These are phyloP conservation scores for Eilema griseolum DNA, from an alignment of 2,888 invertebrate genomes.

Conservation along the genomic window DNA sequence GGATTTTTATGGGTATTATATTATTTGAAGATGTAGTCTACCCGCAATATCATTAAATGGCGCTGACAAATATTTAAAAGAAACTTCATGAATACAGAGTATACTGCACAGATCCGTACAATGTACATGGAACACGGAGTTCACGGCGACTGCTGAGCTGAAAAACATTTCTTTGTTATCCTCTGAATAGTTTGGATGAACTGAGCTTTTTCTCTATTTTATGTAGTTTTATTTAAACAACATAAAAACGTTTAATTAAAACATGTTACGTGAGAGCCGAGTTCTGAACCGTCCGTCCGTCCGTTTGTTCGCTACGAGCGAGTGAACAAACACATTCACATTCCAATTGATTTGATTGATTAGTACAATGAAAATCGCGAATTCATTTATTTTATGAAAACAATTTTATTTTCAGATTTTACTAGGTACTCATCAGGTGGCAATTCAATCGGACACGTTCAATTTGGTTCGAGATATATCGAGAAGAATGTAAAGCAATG, in stretches of 20 bases:
- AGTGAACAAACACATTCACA: not conserved
- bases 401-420: not conserved
- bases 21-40: not conserved
- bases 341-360: not conserved
- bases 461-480: not conserved
- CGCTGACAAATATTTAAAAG: not conserved
- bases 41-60: not conserved
- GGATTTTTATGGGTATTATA: too few species aligned
- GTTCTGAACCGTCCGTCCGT: not conserved
- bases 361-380: not conserved
- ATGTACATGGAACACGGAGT: not conserved
- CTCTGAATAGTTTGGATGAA: not conserved
- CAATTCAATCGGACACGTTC: not conserved
- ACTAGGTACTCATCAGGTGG: not conserved
- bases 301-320: not conserved
- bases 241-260: slow-evolving; percentile 12
- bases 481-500: too few species aligned
- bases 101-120: not conserved
- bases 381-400: not conserved
- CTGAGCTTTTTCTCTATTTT: not conserved
- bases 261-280: not conserved
- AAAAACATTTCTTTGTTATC: not conserved
- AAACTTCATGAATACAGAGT: not conserved
- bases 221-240: slow-evolving; percentile 4
- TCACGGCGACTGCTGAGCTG: not conserved